Base-by-base conservation (phyloP, 2,113 vertebrate species). In the Suncus etruscus region DNA sequence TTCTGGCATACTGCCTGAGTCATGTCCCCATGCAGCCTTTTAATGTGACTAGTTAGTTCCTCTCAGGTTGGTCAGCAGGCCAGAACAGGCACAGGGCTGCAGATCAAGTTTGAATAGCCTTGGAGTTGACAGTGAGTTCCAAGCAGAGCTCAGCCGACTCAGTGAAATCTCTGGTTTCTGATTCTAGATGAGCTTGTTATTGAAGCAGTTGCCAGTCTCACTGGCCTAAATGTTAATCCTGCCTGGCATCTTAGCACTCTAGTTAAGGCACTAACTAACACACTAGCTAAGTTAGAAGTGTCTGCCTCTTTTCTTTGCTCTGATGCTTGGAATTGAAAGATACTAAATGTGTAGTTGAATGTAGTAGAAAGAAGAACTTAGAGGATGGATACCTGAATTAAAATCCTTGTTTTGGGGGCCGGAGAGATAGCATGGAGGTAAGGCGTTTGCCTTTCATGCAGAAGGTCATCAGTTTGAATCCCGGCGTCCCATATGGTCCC, bases 21-120 rank as follows among this genome's bases (percentile, higher is more conserved):
- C 58, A 61, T 61, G 58, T 61, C 58, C 58, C 58, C 18, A 8
- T 61, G 58, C 14, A 61, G 58, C 58, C 18, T 61, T 61, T 20
- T 20, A 61, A 61, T 61, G 58, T 61, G 18, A 20, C 58, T 61
- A 22, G 0, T 86, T 61, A 22, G 0, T 86, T 54, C 81, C 72
- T 79, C 39, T 74, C 61, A 86, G 29, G 6, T 15, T 12, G 76
- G 12, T 2, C 6, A 24, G 31, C 6, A 25, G 47, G 10, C 4
- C 11, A 45, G n/a, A n/a, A 22, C 22, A 9, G 25, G n/a, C 25
- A 4, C 29, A 20, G 45, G 32, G 9, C 32, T 1, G 0, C 0
- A 6, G 68, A 29, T 39, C 82, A 51, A 47, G 58, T 74, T 29
- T 31, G n/a, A 69, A 48, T 25, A 63, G n/a, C 48, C 12, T 10